Evolutionary conservation across 2,113 vertebrate genomes (phyloP), one percentile per base, ranked within the genome.

Genomic region (Elephas maximus): DNA sequence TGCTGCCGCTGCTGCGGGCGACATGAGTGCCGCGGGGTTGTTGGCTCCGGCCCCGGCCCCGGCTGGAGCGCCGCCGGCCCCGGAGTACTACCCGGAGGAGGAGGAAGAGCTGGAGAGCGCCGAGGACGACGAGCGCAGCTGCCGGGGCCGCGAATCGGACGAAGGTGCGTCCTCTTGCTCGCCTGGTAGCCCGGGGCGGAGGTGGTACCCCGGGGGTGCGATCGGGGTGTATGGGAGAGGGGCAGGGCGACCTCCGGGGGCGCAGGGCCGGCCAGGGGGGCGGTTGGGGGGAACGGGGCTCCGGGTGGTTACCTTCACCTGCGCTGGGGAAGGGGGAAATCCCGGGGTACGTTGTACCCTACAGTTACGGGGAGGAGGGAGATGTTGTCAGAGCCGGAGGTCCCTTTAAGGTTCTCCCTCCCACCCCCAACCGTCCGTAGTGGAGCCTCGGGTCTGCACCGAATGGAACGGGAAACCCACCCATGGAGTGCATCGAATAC

Each of bases 51-150:
- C 98, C 10, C 97, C 98, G 41, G 94, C 98, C 15, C 97, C 98
- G 63, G 94, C 97, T 96, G 99, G 99, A 98, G 99, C 96, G 98
- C 98, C 96, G 21, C 95, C 98, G 1, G 98, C 99, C 63, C 99
- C 99, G 62, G 99, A 99, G 97, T 99, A 99, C 97, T 99, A 99
- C 95, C 99, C 99, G 1, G 99, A 99, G 57, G 99, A 99, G 94
- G 99, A 99, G 93, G 99, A 99, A 65, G 99, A 99, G 33, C 99
- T 99, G 91, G 99, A 99, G 92, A 99, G 99, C 97, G 99, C 99
- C 15, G 99, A 99, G 88, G 99, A 99, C 80, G 99, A 99, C 45
- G 99, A 99, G 87, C 99, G 99, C 37, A 99, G 99, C 98, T 99
- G 99, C 93, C 99, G 99, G 79, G 99, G 99, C 63, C 99, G 99